Conservation (phyloP, 2,888 invertebrate genomes). For the Onchidella celtica region DNA sequence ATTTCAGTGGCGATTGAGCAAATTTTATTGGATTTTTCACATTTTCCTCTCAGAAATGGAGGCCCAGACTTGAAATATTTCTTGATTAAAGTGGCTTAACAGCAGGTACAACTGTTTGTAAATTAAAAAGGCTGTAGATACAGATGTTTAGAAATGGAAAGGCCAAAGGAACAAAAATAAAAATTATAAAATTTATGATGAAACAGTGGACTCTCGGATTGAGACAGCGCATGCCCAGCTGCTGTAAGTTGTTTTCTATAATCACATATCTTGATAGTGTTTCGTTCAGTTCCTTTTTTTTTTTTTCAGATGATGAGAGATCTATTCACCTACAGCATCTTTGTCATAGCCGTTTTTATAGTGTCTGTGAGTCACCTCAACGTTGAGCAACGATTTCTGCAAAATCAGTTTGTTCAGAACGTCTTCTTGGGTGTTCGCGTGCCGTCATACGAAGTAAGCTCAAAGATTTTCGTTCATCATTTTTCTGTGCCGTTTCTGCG, state of each 20-base stretch:
- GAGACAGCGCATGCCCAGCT: neutral
- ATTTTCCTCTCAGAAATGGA: too few species aligned
- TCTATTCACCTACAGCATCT: conserved; percentile 27
- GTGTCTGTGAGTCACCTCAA: conserved; percentile 19
- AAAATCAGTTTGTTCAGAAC: neutral
- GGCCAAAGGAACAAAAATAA: neutral
- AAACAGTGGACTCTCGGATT: too few species aligned
- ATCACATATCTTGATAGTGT: too few species aligned
- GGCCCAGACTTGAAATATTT: too few species aligned
- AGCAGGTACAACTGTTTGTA: too few species aligned
- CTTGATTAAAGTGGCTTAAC: too few species aligned
- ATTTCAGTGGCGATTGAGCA: too few species aligned
- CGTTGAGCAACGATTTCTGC: neutral
- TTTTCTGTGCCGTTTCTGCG: neutral
- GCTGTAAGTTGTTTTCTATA: too few species aligned
- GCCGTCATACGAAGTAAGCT: too few species aligned
- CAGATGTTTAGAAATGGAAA: too few species aligned
- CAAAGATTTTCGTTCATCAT: neutral
- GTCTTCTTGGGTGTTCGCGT: conserved; percentile 7
- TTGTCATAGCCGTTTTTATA: conserved; percentile 13
- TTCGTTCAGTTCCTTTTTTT: neutral
- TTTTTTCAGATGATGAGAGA: conserved; percentile 41
- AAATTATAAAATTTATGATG: neutral
- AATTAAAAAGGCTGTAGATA: neutral
- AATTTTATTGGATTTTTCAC: too few species aligned